These are phyloP conservation scores for Montipora capitata DNA, from an alignment of 92 coral and sea anemone species.

Conservation along the genomic window DNA sequence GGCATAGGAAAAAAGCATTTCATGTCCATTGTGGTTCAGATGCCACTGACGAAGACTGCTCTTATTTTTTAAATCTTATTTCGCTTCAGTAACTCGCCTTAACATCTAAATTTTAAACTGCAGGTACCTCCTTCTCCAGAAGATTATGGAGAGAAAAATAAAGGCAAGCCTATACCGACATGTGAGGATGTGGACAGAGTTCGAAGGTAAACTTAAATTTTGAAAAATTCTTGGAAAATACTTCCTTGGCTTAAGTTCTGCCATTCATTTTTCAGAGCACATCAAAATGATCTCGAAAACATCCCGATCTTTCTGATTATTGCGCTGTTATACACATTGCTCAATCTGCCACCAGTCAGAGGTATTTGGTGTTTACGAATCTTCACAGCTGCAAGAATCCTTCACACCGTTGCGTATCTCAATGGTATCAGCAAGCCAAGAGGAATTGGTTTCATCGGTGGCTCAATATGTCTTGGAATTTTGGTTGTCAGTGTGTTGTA, in stretches of 20 bases:
- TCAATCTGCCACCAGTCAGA: slow-evolving; percentile 69
- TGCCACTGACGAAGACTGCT: no score
- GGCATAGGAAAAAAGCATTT: no score
- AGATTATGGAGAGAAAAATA: slow-evolving; percentile 11
- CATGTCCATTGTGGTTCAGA: no score
- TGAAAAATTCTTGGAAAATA: no score
- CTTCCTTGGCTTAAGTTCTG: no score
- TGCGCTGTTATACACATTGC: slow-evolving; percentile 78
- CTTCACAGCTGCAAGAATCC: slow-evolving; percentile 83
- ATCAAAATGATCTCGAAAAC: slow-evolving; percentile 94
- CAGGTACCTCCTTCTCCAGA: slow-evolving; percentile 35
- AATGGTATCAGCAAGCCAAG: slow-evolving; percentile 5
- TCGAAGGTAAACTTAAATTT: slow-evolving; percentile 32
- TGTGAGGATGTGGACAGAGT: slow-evolving; percentile 66
- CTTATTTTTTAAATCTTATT: no score
- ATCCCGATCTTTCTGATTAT: slow-evolving; percentile 85
- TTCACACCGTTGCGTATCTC: slow-evolving; percentile 81
- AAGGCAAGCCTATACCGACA: slow-evolving; percentile 32
- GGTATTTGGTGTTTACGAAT: slow-evolving; percentile 85
- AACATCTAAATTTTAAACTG: no score
- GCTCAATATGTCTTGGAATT: slow-evolving; percentile 49
- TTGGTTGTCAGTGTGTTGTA: slow-evolving; percentile 47
- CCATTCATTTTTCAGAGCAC: slow-evolving; percentile 68
- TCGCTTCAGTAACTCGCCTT: no score
- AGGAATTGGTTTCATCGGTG: slow-evolving; percentile 41